Conservation (phyloP, 2,888 invertebrate genomes). For the Drosophila monieri region DNA sequence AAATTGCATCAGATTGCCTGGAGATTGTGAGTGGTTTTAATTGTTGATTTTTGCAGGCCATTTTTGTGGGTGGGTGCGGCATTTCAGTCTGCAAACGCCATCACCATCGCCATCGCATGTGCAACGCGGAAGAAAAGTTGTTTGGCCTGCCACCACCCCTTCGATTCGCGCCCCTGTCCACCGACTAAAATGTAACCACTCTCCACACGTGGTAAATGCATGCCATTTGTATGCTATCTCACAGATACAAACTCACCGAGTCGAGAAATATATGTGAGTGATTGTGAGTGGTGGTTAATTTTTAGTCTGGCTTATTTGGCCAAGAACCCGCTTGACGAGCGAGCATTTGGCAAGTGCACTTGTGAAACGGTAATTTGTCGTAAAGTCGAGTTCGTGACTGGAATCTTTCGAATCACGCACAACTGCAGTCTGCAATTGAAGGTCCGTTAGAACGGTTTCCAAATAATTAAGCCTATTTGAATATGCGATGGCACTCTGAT, state of each 20-base stretch:
- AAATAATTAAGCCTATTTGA: conserved; percentile 35
- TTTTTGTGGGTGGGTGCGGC: conserved; percentile 77
- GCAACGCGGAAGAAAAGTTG: conserved; percentile 80
- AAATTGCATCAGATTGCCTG: conserved; percentile 73
- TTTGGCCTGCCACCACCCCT: conserved; percentile 44
- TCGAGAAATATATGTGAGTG: conserved; percentile 16
- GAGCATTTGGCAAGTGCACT: conserved; percentile 72
- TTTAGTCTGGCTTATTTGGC: conserved; percentile 53
- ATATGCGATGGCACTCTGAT: conserved; percentile 9
- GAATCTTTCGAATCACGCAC: conserved; percentile 63
- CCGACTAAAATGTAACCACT: not conserved
- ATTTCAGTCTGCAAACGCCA: conserved; percentile 23
- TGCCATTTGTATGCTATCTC: conserved; percentile 66
- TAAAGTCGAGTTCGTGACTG: conserved; percentile 63
- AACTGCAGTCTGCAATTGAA: conserved; percentile 13
- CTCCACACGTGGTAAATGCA: conserved; percentile 48
- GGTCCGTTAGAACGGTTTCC: conserved; percentile 61
- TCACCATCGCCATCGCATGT: conserved; percentile 55
- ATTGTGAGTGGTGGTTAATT: conserved; percentile 24
- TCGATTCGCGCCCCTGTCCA: conserved; percentile 5
- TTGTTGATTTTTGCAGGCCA: conserved; percentile 70
- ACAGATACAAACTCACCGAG: conserved; percentile 41
- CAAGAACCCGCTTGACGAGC: conserved; percentile 61
- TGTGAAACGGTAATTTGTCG: conserved; percentile 75
- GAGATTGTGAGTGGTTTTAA: conserved; percentile 68